A percentile compares a stretch with the other conserved stretches of the same genome.
Evolutionary conservation across 2,797 vertebrate species (phyloP).

Genomic region (Fistularia commersonii): DNA sequence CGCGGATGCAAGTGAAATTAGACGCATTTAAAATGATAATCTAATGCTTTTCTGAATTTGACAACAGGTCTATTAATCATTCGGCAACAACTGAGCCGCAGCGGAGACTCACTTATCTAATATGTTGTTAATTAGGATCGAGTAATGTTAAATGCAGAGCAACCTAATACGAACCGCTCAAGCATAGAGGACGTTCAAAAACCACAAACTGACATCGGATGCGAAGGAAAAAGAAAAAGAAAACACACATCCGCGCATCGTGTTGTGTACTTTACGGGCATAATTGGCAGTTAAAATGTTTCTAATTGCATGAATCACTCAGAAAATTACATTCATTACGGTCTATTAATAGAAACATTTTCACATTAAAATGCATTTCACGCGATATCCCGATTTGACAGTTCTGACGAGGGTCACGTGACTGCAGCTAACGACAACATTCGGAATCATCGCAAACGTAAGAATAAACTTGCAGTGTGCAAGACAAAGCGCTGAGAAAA

Average conservation of each 20-base stretch:
- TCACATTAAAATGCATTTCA: slow-evolving; percentile 57
- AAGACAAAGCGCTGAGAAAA: too few species aligned
- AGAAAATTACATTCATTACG: slow-evolving; percentile 57
- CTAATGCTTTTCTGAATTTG: slow-evolving; percentile 14
- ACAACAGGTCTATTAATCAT: slow-evolving; percentile 8
- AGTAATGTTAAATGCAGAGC: slow-evolving; percentile 33
- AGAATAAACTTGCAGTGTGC: too few species aligned
- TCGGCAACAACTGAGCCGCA: slow-evolving; percentile 5
- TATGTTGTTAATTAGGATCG: slow-evolving; percentile 43
- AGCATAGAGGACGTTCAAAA: slow-evolving; percentile 35
- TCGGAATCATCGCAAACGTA: too few species aligned
- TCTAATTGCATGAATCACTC: slow-evolving; percentile 61
- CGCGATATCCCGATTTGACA: slow-evolving; percentile 34
- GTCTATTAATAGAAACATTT: slow-evolving; percentile 55
- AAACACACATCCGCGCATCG: slow-evolving; percentile 12
- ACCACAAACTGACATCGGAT: slow-evolving; percentile 23
- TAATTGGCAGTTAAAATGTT: slow-evolving; percentile 56
- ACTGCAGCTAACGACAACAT: too few species aligned
- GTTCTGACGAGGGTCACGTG: too few species aligned
- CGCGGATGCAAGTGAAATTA: neutral
- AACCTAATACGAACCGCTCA: slow-evolving; percentile 37
- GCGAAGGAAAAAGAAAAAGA: slow-evolving; percentile 16
- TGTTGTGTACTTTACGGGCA: slow-evolving; percentile 38
- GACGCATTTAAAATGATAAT: slow-evolving; percentile 9
- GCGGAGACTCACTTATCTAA: slow-evolving; percentile 27